Evolutionary conservation across 2,888 invertebrate genomes (phyloP), one percentile per base, ranked within the genome.

Genomic region (Acrobasis consociella): DNA sequence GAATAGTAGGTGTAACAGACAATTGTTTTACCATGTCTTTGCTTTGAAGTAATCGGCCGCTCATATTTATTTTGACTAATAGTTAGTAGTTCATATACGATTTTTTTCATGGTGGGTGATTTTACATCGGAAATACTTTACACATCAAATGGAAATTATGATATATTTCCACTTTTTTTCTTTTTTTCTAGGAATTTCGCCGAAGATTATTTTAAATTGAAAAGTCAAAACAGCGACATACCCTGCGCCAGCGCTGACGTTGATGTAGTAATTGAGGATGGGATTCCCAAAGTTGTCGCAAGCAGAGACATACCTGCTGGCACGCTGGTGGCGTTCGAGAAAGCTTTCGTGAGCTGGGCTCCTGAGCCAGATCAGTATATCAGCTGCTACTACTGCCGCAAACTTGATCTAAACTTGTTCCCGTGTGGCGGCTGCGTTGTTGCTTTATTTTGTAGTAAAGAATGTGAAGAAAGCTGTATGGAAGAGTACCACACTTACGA

Each of bases 171-270:
- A n/a, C n/a, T n/a, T n/a, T n/a, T n/a, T n/a, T n/a, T n/a, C n/a
- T n/a, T n/a, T 46, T 46, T n/a, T 46, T 46, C n/a, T n/a, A 46
- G 46, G 46, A 46, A 46, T 13, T 46, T 13, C 39, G 55, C 55
- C 7, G 22, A 58, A 8, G 50, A 38, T 31, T 59, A 37, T 50
- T 59, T 59, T 15, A 50, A 59, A 50, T 15, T 59, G 49, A 49
- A 49, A 1, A 49, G 38, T 15, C 37, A 10, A 9, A 49, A 59
- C 37, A n/a, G 5, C 3, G 31, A 38, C 10, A 37, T 59, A 59
- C 59, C 59, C 0, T 59, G 59, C 15, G 59, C 50, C 16, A 59
- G 59, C n/a, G 49, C 59, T 1, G 49, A 59, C 37, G 49, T 62
- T 49, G 62, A 56, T 13, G 22, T 62, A 16, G 38, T 56, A 15